Evolutionary conservation across 2,797 vertebrate genomes (phyloP).

Genomic region (Enteromius trimaculatus): DNA sequence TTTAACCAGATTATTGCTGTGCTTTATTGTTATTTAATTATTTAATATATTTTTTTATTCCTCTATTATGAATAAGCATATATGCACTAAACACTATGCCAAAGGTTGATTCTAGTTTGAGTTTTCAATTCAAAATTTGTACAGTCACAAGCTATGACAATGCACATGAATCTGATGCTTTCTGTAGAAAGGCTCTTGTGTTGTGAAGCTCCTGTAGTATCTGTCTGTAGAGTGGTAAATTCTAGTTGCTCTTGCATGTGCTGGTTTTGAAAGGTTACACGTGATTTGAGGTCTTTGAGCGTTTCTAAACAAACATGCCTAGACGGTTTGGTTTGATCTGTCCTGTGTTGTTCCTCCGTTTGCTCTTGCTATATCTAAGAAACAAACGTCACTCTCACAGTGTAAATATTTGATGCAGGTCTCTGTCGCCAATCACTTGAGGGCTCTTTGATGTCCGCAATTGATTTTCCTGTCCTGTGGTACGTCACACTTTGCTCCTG

Average conservation of each 20-base stretch:
- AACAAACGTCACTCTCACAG: conserved; percentile 66
- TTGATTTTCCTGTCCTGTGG: conserved; percentile 51
- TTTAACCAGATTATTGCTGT: background rate
- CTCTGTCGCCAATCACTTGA: conserved; percentile 48
- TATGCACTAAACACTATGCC: background rate
- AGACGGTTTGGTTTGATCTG: conserved; percentile 41
- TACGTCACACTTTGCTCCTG: conserved; percentile 45
- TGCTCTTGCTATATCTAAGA: conserved; percentile 62
- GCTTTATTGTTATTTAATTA: background rate
- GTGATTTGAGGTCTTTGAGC: conserved; percentile 22
- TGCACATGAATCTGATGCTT: conserved; percentile 2
- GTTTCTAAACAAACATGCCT: conserved; percentile 52
- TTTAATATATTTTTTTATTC: background rate
- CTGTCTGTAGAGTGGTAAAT: conserved; percentile 20
- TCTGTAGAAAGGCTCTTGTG: background rate
- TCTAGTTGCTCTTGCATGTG: conserved; percentile 2
- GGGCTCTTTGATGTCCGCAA: conserved; percentile 37
- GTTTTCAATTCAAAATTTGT: background rate
- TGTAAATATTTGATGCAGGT: conserved; percentile 75
- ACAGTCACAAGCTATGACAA: background rate
- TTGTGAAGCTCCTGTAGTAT: background rate
- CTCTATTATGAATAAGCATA: background rate
- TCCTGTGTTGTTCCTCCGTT: conserved; percentile 47
- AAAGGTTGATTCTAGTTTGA: background rate
- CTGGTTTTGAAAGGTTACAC: conserved; percentile 31